Evolutionary conservation across 1,140 invertebrate genomes (phyloP), one percentile per base, ranked within the genome.

Genomic region (Scaptodrosophila lebanonensis): DNA sequence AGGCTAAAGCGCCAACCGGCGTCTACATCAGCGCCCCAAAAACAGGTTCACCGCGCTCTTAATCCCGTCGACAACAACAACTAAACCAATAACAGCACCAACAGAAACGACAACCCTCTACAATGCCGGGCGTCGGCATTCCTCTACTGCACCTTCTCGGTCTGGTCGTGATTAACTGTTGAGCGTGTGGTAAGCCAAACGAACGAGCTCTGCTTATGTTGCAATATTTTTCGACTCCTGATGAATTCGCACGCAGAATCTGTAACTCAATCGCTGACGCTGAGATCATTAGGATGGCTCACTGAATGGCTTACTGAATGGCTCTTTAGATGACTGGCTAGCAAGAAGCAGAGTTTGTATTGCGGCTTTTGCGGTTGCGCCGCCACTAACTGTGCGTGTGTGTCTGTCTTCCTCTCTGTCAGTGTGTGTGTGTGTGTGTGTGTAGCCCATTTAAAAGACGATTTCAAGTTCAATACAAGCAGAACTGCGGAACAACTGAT

Each of bases 221-320:
- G n/a, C n/a, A n/a, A n/a, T n/a, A n/a, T n/a, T n/a, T n/a, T n/a
- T 25, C 3, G 3, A 25, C 22, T 25, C 22, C 22, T 25, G 22
- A 8, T 25, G 22, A 3, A 77, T 73, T 73, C 76, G 68, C 50
- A 58, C 59, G 56, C 73, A 82, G 8, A 4, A 25, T 25, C 22
- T 73, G 73, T 77, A 77, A 77, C 73, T 77, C 73, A 77, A 77
- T 77, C 73, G 73, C 65, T 52, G 73, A 68, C 72, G 40, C 72
- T 73, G 73, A n/a, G n/a, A 77, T 77, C 73, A 77, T 77, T 77
- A 77, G 73, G n/a, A n/a, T n/a, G n/a, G n/a, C n/a, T n/a, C n/a
- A n/a, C n/a, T n/a, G n/a, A n/a, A n/a, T n/a, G n/a, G n/a, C n/a
- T n/a, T n/a, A n/a, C n/a, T n/a, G n/a, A n/a, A n/a, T n/a, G n/a